Evolutionary conservation across 2,888 invertebrate genomes (phyloP), one percentile per base, ranked within the genome.

Genomic region (Druceiella hillmani): DNA sequence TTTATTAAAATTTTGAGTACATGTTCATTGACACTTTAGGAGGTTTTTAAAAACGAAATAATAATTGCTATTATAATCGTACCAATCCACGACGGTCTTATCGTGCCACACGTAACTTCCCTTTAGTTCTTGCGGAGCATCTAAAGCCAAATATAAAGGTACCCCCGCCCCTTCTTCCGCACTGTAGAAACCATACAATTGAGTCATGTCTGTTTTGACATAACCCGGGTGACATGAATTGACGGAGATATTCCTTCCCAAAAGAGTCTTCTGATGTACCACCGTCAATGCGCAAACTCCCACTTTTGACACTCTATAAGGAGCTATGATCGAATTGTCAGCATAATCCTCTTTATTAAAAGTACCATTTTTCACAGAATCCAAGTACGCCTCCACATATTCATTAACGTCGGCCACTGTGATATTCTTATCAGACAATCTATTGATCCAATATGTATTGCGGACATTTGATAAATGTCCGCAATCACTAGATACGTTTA

Each of bases 201-300:
- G 74, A 1, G 74, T 72, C 81, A 84, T 79, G 52, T 83, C 81
- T 1, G 83, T 84, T 46, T 69, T 70, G 1, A 83, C 81, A 55
- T 76, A 79, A 1, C 83, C 83, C 10, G 81, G 81, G 58, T 75
- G 74, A 17, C 75, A 74, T 24, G 70, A 55, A 55, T 81, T 82
- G 2, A 17, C 14, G 7, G 14, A 5, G 34, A 82, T 64, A 41
- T 78, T 72, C 41, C 72, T 65, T n/a, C 74, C 74, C 2, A 53
- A 49, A 28, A 81, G 67, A 17, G 61, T 52, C 27, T 63, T 53
- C 48, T 81, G 80, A 45, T 80, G 79, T 33, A 81, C 63, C 28
- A 68, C 54, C 3, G 76, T 66, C 38, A 82, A 53, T 3, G 78
- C 76, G 26, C 68, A 71, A 2, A 81, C 64, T 2, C 73, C 79